These are phyloP conservation scores for Imbricaverruca yamaguchii DNA, from an alignment of 2,888 invertebrate genomes.

Conservation along the genomic window DNA sequence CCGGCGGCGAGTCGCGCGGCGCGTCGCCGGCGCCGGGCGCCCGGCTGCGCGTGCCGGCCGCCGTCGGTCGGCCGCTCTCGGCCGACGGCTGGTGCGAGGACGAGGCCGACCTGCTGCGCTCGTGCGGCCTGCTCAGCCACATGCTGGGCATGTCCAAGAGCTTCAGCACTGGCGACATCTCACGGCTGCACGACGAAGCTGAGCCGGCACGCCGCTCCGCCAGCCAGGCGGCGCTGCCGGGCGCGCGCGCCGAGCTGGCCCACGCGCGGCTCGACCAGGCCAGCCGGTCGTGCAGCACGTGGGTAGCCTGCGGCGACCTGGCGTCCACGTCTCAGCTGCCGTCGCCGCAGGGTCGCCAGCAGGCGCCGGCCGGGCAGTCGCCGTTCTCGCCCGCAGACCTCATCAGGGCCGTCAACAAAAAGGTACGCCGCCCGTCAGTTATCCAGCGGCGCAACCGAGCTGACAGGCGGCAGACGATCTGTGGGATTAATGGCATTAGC, in stretches of 20 bases:
- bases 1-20: not conserved
- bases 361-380: conserved; percentile 27
- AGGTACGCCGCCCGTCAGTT: conserved; percentile 46
- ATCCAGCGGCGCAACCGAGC: too few species aligned
- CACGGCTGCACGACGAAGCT: conserved; percentile 39
- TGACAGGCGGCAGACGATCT: too few species aligned
- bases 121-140: conserved; percentile 69
- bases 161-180: conserved; percentile 73
- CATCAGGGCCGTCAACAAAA: conserved; percentile 69
- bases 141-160: conserved; percentile 73
- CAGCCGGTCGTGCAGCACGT: conserved; percentile 71
- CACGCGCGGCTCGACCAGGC: conserved; percentile 54
- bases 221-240: conserved; percentile 3
- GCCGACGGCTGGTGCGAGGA: conserved; percentile 53
- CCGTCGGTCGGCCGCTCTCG: not conserved
- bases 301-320: conserved; percentile 74
- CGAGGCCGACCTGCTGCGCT: conserved; percentile 67
- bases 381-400: conserved; percentile 59
- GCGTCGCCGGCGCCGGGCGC: not conserved
- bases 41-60: conserved; percentile 16
- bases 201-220: not conserved
- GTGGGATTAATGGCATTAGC: too few species aligned
- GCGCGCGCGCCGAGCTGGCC: conserved; percentile 33
- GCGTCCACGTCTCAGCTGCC: conserved; percentile 70
- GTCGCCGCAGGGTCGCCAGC: conserved; percentile 57